Evolutionary conservation across 2,113 vertebrate species (phyloP).

Genomic region (Cephalophus harveyi): DNA sequence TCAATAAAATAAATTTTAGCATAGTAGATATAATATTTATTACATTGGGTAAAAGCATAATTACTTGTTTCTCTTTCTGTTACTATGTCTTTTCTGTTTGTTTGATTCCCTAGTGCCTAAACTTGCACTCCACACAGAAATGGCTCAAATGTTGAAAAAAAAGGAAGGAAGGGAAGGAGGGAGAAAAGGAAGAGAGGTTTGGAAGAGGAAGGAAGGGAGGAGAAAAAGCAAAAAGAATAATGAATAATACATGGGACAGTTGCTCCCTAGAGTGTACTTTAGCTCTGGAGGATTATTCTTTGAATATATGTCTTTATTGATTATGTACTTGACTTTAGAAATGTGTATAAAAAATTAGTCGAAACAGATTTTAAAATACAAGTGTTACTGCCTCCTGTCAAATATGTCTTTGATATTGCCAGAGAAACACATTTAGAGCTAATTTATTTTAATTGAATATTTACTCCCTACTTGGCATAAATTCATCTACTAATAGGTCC

Average conservation of each 20-base stretch:
- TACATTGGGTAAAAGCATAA: neutral
- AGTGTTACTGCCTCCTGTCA: neutral
- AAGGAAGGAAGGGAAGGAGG: fast-evolving
- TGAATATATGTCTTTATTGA: neutral
- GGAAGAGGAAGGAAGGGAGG: neutral
- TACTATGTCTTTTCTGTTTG: neutral
- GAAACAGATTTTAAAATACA: slow-evolving; percentile 19
- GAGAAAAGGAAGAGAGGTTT: neutral
- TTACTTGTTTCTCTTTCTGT: neutral
- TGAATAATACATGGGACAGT: neutral
- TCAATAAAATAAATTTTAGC: neutral
- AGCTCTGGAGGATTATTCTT: neutral
- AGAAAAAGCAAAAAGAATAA: neutral
- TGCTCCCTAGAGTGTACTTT: neutral
- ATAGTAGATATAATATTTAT: neutral
- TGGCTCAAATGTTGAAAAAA: neutral
- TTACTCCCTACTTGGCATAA: slow-evolving; percentile 45
- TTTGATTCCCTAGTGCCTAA: neutral
- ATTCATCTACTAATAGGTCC: slow-evolving; percentile 16
- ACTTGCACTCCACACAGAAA: neutral
- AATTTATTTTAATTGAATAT: slow-evolving; percentile 54
- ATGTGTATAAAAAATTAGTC: neutral
- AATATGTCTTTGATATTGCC: slow-evolving; percentile 22
- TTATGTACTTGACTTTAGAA: neutral
- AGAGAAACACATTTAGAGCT: slow-evolving; percentile 34